Conservation (phyloP, 1,140 invertebrate species). For the Brachionus paranguensis region DNA sequence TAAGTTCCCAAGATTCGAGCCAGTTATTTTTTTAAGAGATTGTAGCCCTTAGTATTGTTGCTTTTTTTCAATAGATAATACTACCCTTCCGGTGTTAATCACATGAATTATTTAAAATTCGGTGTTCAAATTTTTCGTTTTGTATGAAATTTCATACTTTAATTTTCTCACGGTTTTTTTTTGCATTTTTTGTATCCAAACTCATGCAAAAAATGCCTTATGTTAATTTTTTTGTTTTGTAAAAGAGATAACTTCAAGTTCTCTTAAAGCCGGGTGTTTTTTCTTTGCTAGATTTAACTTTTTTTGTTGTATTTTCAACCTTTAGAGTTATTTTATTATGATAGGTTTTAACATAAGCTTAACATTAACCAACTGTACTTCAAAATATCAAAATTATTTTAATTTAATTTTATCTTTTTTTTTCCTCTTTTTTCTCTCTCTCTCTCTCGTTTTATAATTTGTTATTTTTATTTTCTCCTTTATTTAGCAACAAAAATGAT, state of each 20-base stretch:
- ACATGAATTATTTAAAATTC: not conserved
- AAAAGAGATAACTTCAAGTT: not conserved
- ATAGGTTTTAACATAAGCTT: not conserved
- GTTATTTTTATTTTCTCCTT: not conserved
- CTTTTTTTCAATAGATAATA: not conserved
- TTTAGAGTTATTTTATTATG: not conserved
- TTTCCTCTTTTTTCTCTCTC: not conserved
- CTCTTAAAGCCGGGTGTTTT: not conserved
- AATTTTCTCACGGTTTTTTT: not conserved
- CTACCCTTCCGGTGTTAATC: not conserved
- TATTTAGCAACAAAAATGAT: not conserved
- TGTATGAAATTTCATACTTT: not conserved
- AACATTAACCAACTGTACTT: not conserved
- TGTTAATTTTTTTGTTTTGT: not conserved
- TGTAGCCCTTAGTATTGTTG: not conserved
- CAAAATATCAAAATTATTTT: not conserved
- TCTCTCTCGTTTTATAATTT: not conserved
- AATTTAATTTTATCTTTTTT: not conserved
- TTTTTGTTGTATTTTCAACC: not conserved
- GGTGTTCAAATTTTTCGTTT: not conserved
- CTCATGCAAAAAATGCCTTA: not conserved
- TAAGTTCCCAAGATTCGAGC: not conserved
- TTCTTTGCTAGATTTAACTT: not conserved
- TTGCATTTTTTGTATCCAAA: not conserved
- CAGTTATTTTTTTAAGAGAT: not conserved